Conservation (phyloP, 2,113 vertebrate species). For the Sula dactylatra region DNA sequence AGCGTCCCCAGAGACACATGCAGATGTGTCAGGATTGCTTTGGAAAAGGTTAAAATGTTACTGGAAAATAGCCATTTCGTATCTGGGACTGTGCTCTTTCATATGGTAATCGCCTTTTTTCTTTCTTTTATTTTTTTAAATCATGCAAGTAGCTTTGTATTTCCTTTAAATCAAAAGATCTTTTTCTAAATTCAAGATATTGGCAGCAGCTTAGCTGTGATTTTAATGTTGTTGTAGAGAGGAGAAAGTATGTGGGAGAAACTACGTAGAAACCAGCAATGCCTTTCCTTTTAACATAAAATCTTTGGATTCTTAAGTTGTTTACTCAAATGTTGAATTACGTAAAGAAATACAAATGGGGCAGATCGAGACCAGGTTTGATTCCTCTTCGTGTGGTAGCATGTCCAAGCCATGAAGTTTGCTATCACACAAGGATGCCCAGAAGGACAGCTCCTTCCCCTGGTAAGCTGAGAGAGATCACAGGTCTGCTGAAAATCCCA, state of each 20-base stretch:
- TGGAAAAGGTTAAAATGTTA: neutral
- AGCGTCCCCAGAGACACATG: neutral
- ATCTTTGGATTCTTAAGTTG: neutral
- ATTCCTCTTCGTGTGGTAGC: neutral
- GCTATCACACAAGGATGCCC: rapidly evolving
- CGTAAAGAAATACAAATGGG: neutral
- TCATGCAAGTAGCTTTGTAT: neutral
- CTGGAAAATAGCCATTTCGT: neutral
- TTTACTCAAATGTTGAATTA: neutral
- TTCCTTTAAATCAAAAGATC: neutral
- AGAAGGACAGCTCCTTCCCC: neutral
- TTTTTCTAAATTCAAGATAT: neutral
- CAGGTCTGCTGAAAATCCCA: neutral
- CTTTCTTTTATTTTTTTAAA: neutral
- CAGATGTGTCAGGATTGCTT: slow-evolving; percentile 19
- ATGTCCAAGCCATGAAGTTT: neutral
- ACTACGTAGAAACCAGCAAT: neutral
- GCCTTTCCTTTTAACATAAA: neutral
- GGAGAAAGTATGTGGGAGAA: neutral
- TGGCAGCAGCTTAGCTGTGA: neutral
- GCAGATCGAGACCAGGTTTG: neutral
- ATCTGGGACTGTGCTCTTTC: neutral
- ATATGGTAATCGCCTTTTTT: slow-evolving; percentile 16
- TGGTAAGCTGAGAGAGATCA: neutral
- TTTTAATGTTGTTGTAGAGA: neutral